Base-by-base conservation (phyloP, 2,888 invertebrate species). In the Drosophila ezoana region DNA sequence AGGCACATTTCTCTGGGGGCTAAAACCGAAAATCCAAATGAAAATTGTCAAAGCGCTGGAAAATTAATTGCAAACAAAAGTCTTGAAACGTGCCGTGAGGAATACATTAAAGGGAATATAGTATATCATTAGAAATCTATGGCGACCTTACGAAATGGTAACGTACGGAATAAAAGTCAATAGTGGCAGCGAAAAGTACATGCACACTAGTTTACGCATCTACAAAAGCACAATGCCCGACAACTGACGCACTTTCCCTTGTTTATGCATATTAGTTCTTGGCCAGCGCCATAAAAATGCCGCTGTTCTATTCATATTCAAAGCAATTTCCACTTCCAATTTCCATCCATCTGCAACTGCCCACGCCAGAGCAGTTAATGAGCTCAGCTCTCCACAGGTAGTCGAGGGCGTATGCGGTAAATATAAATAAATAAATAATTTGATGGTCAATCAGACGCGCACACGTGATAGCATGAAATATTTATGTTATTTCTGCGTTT, bases 401-500 rank as follows among this genome's bases (percentile, higher is more conserved):
- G 78, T 20, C 48, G 40, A 57, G 62, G 43, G 72, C 40, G 28
- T 52, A 33, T 66, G 40, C 9, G 38, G 18, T 51, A 37, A 52
- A 68, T 41, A 63, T 54, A 67, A 72, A 75, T 76, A 81, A 81
- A 82, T 76, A 81, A 82, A 65, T 69, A 65, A 54, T 49, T 71
- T 70, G 63, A 71, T 77, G 72, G 61, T 57, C 72, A 75, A 81
- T 77, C 66, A 70, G 40, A 40, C 14, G 37, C 53, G 79, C 79
- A 86, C 82, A 86, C 85, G 87, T 85, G 85, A 85, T 75, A 65
- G 62, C 64, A 18, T 66, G 59, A 76, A 72, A 66, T 76, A 73
- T 84, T 79, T 82, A 82, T 73, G 74, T 69, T 76, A 62, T 58
- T 61, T 32, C n/a, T 14, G 37, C 66, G 61, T 73, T 78, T 79